Evolutionary conservation across 2,888 invertebrate genomes (phyloP).

Genomic region (Eupithecia inturbata): DNA sequence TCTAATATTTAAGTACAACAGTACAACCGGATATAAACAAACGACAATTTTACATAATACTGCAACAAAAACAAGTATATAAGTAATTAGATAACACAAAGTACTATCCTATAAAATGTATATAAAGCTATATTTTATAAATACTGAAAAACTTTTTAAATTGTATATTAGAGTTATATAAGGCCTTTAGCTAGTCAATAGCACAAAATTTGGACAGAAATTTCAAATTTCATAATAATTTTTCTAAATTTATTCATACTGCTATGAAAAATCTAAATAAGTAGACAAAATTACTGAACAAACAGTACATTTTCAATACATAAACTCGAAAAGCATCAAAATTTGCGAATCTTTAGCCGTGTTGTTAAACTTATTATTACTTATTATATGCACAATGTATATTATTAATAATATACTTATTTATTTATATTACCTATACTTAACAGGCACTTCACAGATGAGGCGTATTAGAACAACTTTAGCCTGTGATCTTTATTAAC

Average conservation of each 20-base stretch:
- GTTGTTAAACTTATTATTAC: background rate
- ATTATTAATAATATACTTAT: background rate
- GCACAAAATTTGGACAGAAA: constrained; percentile 21
- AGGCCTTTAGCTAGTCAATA: constrained; percentile 24
- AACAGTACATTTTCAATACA: background rate
- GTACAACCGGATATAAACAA: constrained; percentile 36
- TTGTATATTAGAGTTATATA: constrained; percentile 20
- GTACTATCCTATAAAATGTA: background rate
- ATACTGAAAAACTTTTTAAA: constrained; percentile 20
- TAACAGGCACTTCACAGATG: constrained; percentile 6
- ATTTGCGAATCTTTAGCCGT: background rate
- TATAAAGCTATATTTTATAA: constrained; percentile 31
- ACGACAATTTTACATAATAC: constrained; percentile 43
- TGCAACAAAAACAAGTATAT: constrained; percentile 28
- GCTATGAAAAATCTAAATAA: background rate
- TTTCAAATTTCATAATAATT: constrained; percentile 12
- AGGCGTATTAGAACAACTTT: background rate
- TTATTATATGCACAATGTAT: background rate
- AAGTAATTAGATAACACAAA: constrained; percentile 18
- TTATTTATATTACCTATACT: constrained; percentile 7
- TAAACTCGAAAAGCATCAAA: background rate
- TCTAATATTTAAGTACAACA: constrained; percentile 42
- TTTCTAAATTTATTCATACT: background rate
- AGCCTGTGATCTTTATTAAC: background rate
- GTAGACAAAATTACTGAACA: background rate